Evolutionary conservation across 2,888 invertebrate genomes (phyloP), one percentile per base, ranked within the genome.

Genomic region (Drosophila setosimentum): DNA sequence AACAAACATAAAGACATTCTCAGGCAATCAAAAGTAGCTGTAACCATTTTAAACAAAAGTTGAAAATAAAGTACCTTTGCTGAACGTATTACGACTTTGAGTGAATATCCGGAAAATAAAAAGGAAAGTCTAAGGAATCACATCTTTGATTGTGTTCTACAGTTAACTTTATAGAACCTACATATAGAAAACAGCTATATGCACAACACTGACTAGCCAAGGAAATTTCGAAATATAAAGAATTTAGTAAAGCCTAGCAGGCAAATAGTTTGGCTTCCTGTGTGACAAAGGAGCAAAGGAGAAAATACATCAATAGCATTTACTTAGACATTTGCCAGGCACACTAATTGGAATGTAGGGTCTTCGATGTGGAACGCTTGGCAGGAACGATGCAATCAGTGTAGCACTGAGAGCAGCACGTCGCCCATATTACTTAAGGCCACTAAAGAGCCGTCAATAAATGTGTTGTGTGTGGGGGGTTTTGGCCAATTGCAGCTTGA

Each of bases 391-490:
- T 35, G 29, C 24, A 69, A 58, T 18, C 45, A 54, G 54, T 61
- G 45, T 16, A 51, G 58, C 45, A 27, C 24, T 21, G 49, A 29
- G 32, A 55, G 57, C n/a, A 48, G 62, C 65, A 69, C 73, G 69
- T 74, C 69, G 78, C 37, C 66, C 58, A 75, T 78, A 78, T 70
- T 73, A 80, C 78, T 83, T 70, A 79, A 58, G 68, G 68, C 74
- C 75, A 66, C 70, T 72, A 82, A 77, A 70, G 76, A 77, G 71
- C 73, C 57, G 67, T 50, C 83, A 83, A 80, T 73, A 74, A 81
- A 80, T 71, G 69, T 30, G 57, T 45, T 33, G 66, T 54, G 60
- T 57, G 45, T 55, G 55, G 58, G 48, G 35, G 29, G 37, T 45
- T 72, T 61, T 30, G 33, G 76, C 57, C 68, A 76, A 75, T 76